These are phyloP conservation scores for Dicerorhinus sumatrensis DNA, from an alignment of 2,113 vertebrate genomes.

Conservation along the genomic window DNA sequence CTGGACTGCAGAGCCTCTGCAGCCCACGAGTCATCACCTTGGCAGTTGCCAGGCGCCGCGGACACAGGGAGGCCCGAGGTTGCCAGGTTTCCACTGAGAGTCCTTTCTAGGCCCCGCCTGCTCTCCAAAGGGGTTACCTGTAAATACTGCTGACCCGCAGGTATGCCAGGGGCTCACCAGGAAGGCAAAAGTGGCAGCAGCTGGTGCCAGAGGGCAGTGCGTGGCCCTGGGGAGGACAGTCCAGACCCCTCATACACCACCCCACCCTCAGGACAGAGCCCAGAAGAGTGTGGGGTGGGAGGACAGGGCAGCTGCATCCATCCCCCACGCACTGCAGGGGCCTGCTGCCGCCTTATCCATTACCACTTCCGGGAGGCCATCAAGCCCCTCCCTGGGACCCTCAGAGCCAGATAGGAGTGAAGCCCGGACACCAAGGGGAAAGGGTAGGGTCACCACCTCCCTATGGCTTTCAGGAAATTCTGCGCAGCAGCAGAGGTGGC, in stretches of 20 bases:
- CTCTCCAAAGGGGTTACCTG: constrained; percentile 68
- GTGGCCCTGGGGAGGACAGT: too few relatives aligned
- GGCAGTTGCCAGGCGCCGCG: constrained; percentile 20
- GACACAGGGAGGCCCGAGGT: not conserved
- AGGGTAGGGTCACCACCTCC: fast-evolving
- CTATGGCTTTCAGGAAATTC: not conserved
- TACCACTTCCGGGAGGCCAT: not conserved
- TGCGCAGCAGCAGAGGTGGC: not conserved
- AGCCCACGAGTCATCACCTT: not conserved
- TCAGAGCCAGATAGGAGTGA: not conserved
- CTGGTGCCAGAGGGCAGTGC: not conserved
- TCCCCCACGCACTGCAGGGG: fast-evolving
- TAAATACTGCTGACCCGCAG: constrained; percentile 73
- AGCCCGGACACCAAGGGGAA: not conserved
- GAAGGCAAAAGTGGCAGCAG: not conserved
- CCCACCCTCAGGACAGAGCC: fast-evolving
- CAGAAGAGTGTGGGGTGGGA: not conserved
- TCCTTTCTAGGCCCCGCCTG: constrained; percentile 37
- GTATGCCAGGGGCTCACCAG: not conserved
- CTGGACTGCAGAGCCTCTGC: not conserved
- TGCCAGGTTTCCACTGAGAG: constrained; percentile 43
- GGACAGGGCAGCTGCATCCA: not conserved
- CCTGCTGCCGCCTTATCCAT: fast-evolving
- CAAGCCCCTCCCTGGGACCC: not conserved
- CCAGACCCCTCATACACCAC: not conserved